A percentile compares a stretch with the other conserved stretches of the same genome.
Conservation (phyloP, 1,140 invertebrate species). For the Brachionus sp. region DNA sequence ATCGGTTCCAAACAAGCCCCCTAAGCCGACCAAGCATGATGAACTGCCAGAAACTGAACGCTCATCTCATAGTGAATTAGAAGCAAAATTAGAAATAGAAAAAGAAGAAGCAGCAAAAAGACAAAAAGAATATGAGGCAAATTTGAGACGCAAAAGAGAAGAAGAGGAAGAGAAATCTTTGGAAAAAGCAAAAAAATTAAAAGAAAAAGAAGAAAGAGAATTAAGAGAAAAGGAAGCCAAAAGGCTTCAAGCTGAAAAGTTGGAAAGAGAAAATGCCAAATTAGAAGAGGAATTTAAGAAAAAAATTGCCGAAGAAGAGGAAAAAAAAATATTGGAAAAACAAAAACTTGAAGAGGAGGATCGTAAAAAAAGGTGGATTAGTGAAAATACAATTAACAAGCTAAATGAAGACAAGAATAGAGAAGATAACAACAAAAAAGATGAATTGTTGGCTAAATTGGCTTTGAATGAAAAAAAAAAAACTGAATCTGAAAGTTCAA, state of each 20-base stretch:
- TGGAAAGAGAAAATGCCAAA: not conserved
- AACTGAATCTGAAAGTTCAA: not conserved
- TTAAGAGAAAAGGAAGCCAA: slow-evolving; percentile 7
- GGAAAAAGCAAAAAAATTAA: not conserved
- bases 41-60: not conserved
- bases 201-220: not conserved
- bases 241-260: not conserved
- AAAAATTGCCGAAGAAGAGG: not conserved
- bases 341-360: not conserved
- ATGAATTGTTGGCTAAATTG: slow-evolving; percentile 29
- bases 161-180: not conserved
- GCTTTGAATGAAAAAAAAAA: not conserved
- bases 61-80: not conserved
- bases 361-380: slow-evolving; percentile 41
- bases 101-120: not conserved
- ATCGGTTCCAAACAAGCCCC: not conserved
- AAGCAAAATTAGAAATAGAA: slow-evolving; percentile 10
- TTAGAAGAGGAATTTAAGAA: not conserved
- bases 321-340: not conserved
- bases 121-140: not conserved
- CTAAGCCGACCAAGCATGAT: not conserved
- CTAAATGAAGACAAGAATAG: not conserved
- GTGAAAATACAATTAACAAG: slow-evolving; percentile 3
- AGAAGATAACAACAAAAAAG: not conserved
- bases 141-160: not conserved